phyloP scores from a whole-genome alignment of 2,797 vertebrate species.

The Smutsia gigantea region DNA sequence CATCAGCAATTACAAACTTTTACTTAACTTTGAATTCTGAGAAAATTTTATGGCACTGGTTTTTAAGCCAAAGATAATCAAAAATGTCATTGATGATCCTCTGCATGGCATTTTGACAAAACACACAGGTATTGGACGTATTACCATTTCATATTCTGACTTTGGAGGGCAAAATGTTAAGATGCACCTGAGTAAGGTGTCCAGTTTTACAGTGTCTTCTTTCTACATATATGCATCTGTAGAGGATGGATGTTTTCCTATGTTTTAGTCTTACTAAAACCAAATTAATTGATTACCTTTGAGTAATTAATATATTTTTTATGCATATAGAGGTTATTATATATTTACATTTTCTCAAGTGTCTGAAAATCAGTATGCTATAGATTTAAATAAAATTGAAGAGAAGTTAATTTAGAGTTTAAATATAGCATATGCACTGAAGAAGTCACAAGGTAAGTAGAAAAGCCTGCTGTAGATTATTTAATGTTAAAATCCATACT shows the following conservation, averaged over 20 bases:
- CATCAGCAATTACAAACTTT: no score
- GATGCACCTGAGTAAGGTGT: neutral
- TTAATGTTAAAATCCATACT: constrained; percentile 52
- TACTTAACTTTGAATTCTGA: neutral
- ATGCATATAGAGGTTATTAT: neutral
- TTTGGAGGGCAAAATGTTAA: neutral
- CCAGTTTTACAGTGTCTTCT: neutral
- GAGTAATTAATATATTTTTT: neutral
- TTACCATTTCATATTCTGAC: neutral
- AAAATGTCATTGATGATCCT: neutral
- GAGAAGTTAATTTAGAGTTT: constrained; percentile 68
- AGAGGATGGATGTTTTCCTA: neutral
- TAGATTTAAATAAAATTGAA: constrained; percentile 66
- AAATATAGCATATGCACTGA: constrained; percentile 56
- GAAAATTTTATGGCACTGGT: neutral
- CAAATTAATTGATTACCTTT: neutral
- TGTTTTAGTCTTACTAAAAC: neutral
- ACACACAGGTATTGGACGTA: neutral
- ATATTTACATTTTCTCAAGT: neutral
- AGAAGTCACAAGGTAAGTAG: constrained; percentile 55
- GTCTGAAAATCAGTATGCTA: constrained; percentile 7
- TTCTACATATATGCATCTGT: neutral
- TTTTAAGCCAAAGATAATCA: neutral
- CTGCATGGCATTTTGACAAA: neutral
- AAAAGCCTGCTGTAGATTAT: constrained; percentile 60